Evolutionary conservation across 2,797 vertebrate species (phyloP).

Genomic region (Thaleichthys pacificus): DNA sequence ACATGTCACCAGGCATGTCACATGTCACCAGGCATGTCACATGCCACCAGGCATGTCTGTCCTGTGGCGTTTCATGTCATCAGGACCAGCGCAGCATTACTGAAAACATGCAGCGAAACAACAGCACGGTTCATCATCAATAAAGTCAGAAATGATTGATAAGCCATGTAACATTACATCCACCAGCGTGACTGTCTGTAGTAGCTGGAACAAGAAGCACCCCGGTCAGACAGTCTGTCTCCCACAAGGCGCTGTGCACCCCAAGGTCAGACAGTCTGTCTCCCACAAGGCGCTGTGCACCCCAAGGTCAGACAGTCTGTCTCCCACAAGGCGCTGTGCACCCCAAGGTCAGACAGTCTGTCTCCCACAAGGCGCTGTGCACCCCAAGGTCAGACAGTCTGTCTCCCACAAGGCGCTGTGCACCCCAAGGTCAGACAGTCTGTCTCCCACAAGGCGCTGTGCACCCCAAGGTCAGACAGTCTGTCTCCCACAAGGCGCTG

Average conservation of each 20-base stretch:
- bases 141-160: conserved; percentile 14
- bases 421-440: background rate
- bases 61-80: no score
- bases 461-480: background rate
- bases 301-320: background rate
- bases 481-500: background rate
- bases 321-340: background rate
- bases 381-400: background rate
- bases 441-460: background rate
- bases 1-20: no score
- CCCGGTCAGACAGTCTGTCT: background rate
- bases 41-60: conserved; percentile 15
- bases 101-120: conserved; percentile 40
- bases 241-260: background rate
- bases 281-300: background rate
- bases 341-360: background rate
- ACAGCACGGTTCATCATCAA: conserved; percentile 26
- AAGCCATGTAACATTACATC: conserved; percentile 12
- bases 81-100: conserved; percentile 32
- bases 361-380: background rate
- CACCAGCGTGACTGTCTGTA: background rate
- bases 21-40: no score
- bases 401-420: background rate
- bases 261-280: background rate
- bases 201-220: background rate